A percentile compares a stretch with the other conserved stretches of the same genome.
phyloP scores from a whole-genome alignment of 2,888 invertebrate species.

The Actias luna region DNA sequence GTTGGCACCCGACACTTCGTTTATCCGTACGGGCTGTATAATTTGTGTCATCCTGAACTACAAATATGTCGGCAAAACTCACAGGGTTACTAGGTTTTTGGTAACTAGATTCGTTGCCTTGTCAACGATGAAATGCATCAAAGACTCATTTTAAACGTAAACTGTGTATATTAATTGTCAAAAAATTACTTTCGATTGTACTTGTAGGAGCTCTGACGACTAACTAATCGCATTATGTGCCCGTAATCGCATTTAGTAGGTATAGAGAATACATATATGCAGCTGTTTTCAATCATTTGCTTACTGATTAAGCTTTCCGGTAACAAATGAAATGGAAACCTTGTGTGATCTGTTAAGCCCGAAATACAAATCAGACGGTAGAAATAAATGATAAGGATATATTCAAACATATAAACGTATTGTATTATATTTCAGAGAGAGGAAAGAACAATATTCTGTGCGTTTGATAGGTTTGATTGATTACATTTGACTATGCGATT shows the following conservation, averaged over 20 bases:
- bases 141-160: not conserved
- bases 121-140: not conserved
- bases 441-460: conserved; percentile 25
- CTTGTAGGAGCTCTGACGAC: not conserved
- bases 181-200: not conserved
- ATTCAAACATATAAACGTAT: conserved; percentile 7
- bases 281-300: conserved; percentile 3
- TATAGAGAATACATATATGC: not conserved
- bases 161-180: not conserved
- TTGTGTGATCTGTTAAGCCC: not conserved
- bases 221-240: conserved; percentile 2
- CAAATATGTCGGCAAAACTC: no score
- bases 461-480: conserved; percentile 35
- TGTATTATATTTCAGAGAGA: conserved; percentile 7
- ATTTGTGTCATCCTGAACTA: no score
- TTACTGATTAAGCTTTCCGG: conserved; percentile 5
- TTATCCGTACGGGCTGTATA: no score
- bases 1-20: no score
- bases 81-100: not conserved
- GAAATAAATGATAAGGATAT: conserved; percentile 10
- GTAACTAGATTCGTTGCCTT: not conserved
- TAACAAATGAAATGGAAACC: conserved; percentile 10
- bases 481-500: conserved; percentile 18
- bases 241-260: conserved; percentile 4
- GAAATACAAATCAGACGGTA: conserved; percentile 9